Evolutionary conservation across 2,113 vertebrate genomes (phyloP).

Genomic region (Manacus vitellinus): DNA sequence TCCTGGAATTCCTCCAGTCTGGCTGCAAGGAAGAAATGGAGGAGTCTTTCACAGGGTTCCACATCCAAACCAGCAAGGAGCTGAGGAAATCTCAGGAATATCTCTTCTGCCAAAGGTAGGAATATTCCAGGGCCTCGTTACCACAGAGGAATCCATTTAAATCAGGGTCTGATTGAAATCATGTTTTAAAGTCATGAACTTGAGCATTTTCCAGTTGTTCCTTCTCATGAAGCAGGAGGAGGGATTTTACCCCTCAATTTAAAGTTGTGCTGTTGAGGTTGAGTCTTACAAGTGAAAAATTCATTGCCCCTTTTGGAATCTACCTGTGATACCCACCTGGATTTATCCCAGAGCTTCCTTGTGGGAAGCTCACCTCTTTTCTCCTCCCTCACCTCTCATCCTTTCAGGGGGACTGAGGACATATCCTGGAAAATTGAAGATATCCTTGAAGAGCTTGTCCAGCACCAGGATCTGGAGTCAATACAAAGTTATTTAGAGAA

Average conservation of each 20-base stretch:
- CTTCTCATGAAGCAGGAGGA: neutral
- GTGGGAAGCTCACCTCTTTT: neutral
- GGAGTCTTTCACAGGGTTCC: slow-evolving; percentile 77
- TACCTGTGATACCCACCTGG: neutral
- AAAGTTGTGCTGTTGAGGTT: neutral
- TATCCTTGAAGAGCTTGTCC: slow-evolving; percentile 63
- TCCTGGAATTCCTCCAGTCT: slow-evolving; percentile 62
- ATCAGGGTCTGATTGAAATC: neutral
- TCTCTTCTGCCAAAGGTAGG: slow-evolving; percentile 70
- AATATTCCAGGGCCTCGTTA: accelerated
- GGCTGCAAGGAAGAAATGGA: slow-evolving; percentile 69
- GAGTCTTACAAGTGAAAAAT: neutral
- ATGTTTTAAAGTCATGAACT: neutral
- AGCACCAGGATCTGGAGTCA: neutral
- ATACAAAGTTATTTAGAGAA: slow-evolving; percentile 64
- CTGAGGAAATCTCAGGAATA: slow-evolving; percentile 68
- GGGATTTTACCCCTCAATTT: neutral
- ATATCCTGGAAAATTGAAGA: slow-evolving; percentile 30
- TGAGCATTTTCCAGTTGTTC: neutral
- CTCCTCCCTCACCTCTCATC: neutral
- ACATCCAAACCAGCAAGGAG: slow-evolving; percentile 65
- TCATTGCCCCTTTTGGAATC: neutral
- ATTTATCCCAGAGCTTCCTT: neutral
- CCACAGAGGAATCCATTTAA: neutral
- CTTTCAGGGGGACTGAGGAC: slow-evolving; percentile 53